These are phyloP conservation scores for Dryobota labecula DNA, from an alignment of 2,888 invertebrate species.

Conservation along the genomic window DNA sequence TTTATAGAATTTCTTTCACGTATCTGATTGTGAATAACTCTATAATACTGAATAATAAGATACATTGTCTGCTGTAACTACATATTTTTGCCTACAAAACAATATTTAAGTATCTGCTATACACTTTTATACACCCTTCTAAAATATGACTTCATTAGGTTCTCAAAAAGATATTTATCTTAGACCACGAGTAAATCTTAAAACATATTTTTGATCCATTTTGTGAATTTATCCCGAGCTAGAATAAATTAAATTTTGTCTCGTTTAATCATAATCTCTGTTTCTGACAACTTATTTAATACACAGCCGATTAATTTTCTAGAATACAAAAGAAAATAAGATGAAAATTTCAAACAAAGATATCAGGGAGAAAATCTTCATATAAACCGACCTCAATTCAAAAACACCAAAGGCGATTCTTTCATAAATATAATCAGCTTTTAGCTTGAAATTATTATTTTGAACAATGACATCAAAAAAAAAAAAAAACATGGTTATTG, in stretches of 20 bases:
- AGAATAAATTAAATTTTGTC: constrained; percentile 53
- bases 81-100: neutral
- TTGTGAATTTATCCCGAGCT: constrained; percentile 30
- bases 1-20: neutral
- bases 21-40: neutral
- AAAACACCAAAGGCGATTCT: constrained; percentile 39
- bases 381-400: constrained; percentile 29
- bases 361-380: constrained; percentile 30
- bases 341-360: constrained; percentile 53
- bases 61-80: neutral
- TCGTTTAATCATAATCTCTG: constrained; percentile 53
- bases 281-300: constrained; percentile 62
- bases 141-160: constrained; percentile 30
- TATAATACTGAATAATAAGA: neutral
- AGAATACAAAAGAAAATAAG: constrained; percentile 45
- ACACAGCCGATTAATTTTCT: constrained; percentile 54
- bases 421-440: constrained; percentile 46
- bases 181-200: constrained; percentile 22
- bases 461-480: constrained; percentile 15
- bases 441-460: constrained; percentile 29
- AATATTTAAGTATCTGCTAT: neutral
- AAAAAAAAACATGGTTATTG: constrained; percentile 13
- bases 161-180: constrained; percentile 19
- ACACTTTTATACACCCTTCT: neutral
- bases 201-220: constrained; percentile 44